Base-by-base conservation (phyloP, 2,888 invertebrate genomes). In the Ormyrus labotus region DNA sequence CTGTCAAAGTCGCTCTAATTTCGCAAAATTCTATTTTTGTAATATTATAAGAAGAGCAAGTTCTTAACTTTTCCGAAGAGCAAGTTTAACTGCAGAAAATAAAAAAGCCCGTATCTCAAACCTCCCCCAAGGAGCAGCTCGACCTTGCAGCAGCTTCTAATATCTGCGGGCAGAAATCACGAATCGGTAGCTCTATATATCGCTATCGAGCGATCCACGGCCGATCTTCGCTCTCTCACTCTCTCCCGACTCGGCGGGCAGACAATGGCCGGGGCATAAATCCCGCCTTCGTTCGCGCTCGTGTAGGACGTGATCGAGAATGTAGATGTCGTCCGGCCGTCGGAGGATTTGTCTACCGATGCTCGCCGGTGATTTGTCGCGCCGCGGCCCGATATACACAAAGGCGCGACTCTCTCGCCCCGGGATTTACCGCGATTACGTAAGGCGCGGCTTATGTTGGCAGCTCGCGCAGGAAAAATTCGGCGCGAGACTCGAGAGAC, bases 241-340 rank as follows among this genome's bases (percentile, higher is more conserved):
- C 34, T 34, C 34, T 34, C 34, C 3, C 34, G 34, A 34, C 34
- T 34, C 34, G 34, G 34, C 34, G 34, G 67, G 6, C 61, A 68
- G 63, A 83, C 80, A 83, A 83, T 82, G 61, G 82, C 69, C 65
- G 51, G 67, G 76, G 64, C 75, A 82, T 77, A 82, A 83, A 83
- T 83, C 81, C 80, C 55, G 76, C 77, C 73, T 81, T 63, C 63
- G 55, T 19, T 69, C 65, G 74, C 70, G 50, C n/a, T 19, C 61
- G n/a, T 71, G 78, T 81, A 75, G 82, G 82, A 53, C 68, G 82
- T 53, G 76, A 70, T 76, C 79, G 81, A 60, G 72, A 76, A 83
- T 76, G 81, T 81, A 78, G 80, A 81, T 73, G 80, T 83, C 80
- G 82, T 68, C 80, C 58, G 76, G 74, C 58, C 77, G 78, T 63